A percentile compares a stretch with the other conserved stretches of the same genome.
These are phyloP conservation scores for Electrona antarctica DNA, from an alignment of 2,113 vertebrate genomes.

Conservation along the genomic window DNA sequence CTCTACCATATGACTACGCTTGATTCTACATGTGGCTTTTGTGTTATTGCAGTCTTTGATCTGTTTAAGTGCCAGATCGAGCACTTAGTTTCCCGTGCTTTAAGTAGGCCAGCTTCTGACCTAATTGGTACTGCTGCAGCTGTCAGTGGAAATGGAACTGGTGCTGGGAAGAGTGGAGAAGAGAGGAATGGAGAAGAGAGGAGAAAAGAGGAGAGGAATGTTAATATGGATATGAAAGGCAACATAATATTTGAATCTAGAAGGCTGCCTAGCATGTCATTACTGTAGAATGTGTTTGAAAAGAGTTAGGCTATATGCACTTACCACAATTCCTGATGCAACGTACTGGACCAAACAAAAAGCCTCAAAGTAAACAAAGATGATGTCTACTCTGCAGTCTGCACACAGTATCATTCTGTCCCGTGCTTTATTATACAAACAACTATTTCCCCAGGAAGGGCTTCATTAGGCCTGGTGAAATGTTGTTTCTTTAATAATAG, in stretches of 20 bases:
- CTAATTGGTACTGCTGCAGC: slow-evolving; percentile 66
- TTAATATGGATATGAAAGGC: slow-evolving; percentile 1
- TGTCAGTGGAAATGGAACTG: slow-evolving; percentile 58
- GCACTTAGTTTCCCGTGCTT: slow-evolving; percentile 50
- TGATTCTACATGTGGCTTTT: slow-evolving; percentile 5
- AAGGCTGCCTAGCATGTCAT: slow-evolving; percentile 34
- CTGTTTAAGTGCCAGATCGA: slow-evolving; percentile 42
- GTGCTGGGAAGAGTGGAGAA: slow-evolving; percentile 24
- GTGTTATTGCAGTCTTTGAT: slow-evolving; percentile 44
- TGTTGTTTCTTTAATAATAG: too few species aligned
- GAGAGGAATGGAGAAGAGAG: slow-evolving; percentile 3
- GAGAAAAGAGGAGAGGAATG: slow-evolving; percentile 18
- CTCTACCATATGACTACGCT: not conserved
- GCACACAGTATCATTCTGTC: too few species aligned
- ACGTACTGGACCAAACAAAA: too few species aligned
- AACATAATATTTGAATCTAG: slow-evolving; percentile 14
- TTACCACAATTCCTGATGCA: too few species aligned
- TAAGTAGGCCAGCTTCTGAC: slow-evolving; percentile 74
- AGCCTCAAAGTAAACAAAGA: too few species aligned
- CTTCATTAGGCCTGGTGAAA: too few species aligned
- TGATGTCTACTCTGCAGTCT: too few species aligned
- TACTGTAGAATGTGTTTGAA: not conserved
- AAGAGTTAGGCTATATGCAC: too few species aligned
- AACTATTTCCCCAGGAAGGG: too few species aligned
- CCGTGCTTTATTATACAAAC: too few species aligned